Conservation (phyloP, 2,888 invertebrate genomes). For the Petrolisthes cinctipes region DNA sequence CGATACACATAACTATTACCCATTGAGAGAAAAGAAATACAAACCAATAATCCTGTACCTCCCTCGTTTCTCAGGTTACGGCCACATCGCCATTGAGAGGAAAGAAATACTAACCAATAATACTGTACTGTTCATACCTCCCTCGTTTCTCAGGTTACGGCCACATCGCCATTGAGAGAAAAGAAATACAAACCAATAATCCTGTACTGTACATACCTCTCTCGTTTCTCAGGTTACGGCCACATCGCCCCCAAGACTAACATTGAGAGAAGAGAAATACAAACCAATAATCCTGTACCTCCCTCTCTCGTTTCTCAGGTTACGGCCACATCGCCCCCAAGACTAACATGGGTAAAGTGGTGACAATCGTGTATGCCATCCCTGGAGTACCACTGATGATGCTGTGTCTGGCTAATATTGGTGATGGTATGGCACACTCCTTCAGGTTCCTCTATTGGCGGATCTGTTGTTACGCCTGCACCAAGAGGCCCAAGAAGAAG, state of each 20-base stretch:
- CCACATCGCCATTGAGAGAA: too few species aligned
- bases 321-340: constrained; percentile 96
- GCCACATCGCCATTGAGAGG: constrained; percentile 71
- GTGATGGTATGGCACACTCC: constrained; percentile 93
- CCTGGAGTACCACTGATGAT: constrained; percentile 94
- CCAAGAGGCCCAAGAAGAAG: constrained; percentile 78
- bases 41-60: not conserved
- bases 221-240: too few species aligned
- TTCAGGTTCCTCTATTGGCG: constrained; percentile 95
- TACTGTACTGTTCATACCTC: not conserved
- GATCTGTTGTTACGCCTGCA: constrained; percentile 87
- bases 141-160: too few species aligned
- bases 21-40: too few species aligned
- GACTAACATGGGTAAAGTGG: constrained; percentile 92
- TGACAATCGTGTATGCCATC: constrained; percentile 95
- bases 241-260: constrained; percentile 93
- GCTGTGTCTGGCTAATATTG: constrained; percentile 92
- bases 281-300: not conserved
- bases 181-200: too few species aligned
- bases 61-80: too few species aligned
- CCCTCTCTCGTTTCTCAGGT: constrained; percentile 73
- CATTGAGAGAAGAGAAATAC: too few species aligned
- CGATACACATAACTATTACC: too few species aligned
- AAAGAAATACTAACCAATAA: too few species aligned
- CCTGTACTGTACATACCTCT: not conserved